Percentiles rank a stretch among this genome's conserved stretches.
Conservation (phyloP, 2,888 invertebrate genomes). For the Bruchidius siliquastri region DNA sequence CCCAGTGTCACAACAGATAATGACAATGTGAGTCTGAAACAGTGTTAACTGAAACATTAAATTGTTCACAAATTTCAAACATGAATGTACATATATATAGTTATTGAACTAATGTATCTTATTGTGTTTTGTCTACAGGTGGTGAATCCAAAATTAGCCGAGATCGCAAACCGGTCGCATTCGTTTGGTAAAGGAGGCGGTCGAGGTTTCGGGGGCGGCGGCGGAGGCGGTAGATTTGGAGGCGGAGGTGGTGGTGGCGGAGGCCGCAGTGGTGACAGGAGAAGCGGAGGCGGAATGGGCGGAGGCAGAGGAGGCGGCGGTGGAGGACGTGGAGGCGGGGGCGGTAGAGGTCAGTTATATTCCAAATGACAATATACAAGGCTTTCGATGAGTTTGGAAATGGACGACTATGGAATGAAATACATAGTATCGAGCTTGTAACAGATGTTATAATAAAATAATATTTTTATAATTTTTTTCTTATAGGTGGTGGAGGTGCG, state of each 20-base stretch:
- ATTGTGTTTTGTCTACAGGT: slow-evolving; percentile 52
- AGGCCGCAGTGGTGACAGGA: slow-evolving; percentile 11
- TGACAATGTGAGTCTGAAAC: too few relatives aligned
- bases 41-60: too few relatives aligned
- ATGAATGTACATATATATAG: too few relatives aligned
- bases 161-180: slow-evolving; percentile 64
- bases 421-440: too few relatives aligned
- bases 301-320: slow-evolving; percentile 36
- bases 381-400: too few relatives aligned
- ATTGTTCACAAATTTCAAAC: too few relatives aligned
- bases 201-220: slow-evolving; percentile 46
- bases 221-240: slow-evolving; percentile 40
- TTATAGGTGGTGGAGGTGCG: slow-evolving; percentile 15
- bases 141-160: slow-evolving; percentile 79
- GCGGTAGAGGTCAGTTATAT: slow-evolving; percentile 40
- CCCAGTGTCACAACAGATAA: too few relatives aligned
- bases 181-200: slow-evolving; percentile 49
- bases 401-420: too few relatives aligned
- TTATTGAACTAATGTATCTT: too few relatives aligned
- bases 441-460: too few relatives aligned
- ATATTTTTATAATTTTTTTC: too few relatives aligned
- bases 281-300: slow-evolving; percentile 29
- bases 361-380: too few relatives aligned
- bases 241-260: slow-evolving; percentile 41
- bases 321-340: slow-evolving; percentile 45